Base-by-base conservation (phyloP, 53 echinoderm and acorn worm species). In the Astropecten irregularis region DNA sequence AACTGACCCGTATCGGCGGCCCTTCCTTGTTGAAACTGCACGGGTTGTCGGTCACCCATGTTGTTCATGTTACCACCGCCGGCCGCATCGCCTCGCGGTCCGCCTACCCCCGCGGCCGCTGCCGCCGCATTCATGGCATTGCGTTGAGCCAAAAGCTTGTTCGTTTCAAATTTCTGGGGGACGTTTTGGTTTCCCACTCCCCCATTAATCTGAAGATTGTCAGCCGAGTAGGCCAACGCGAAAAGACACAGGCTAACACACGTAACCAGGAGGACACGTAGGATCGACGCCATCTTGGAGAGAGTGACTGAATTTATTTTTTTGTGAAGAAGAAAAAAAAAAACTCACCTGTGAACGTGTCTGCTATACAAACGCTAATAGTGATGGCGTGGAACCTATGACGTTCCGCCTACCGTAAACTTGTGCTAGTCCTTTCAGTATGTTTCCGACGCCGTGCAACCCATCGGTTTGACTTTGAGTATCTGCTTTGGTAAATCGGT, bases 221-320 rank as follows among this genome's bases (percentile, higher is more conserved):
- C 15, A 32, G 18, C 22, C n/a, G n/a, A n/a, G n/a, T n/a, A n/a
- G n/a, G n/a, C n/a, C n/a, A n/a, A n/a, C 42, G 46, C 26, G 38
- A 27, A 27, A 79, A 79, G 40, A 62, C 48, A 79, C 31, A 79
- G 42, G n/a, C 19, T 61, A 47, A 60, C 22, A 42, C 61, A 85
- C 62, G 48, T 60, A 42, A 50, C 72, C 30, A 73, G 29, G 25
- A 49, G 33, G 73, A 85, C 87, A 87, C 87, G 87, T 87, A 52
- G 42, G 55, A 18, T 36, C 22, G 60, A 15, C 87, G 87, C 87
- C 87, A 87, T 87, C 57, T 87, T 84, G 84, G 36, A n/a, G n/a
- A n/a, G n/a, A n/a, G n/a, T n/a, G n/a, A n/a, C n/a, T n/a, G n/a
- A n/a, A n/a, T n/a, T n/a, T n/a, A n/a, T n/a, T n/a, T n/a, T n/a